A percentile compares a stretch with the other conserved stretches of the same genome.
phyloP scores from a whole-genome alignment of 2,888 invertebrate species.

The Mermis nigrescens region DNA sequence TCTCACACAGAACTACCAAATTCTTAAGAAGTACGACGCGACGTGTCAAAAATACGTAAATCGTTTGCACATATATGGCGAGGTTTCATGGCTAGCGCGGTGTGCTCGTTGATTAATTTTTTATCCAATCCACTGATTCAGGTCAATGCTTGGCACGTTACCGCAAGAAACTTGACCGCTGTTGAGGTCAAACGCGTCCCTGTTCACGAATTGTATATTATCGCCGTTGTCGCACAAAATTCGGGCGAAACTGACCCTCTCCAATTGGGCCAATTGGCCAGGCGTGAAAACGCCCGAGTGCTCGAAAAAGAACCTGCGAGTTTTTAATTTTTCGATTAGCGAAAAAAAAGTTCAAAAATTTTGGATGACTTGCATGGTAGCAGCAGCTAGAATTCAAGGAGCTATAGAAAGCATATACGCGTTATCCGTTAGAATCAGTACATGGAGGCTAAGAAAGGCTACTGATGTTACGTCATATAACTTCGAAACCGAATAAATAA shows the following conservation, averaged over 20 bases:
- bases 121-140: constrained; percentile 1
- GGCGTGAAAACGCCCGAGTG: constrained; percentile 31
- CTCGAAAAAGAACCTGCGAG: constrained; percentile 37
- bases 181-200: background rate
- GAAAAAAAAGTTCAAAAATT: background rate
- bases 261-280: constrained; percentile 55
- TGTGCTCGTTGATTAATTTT: background rate
- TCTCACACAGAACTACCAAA: too few species aligned
- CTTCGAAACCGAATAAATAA: too few species aligned
- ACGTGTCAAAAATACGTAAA: too few species aligned
- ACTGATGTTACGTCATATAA: too few species aligned
- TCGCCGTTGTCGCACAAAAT: constrained; percentile 75
- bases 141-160: background rate
- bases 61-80: too few species aligned
- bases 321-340: background rate
- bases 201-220: constrained; percentile 18
- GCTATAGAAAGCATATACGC: too few species aligned
- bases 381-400: too few species aligned
- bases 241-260: constrained; percentile 63
- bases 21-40: too few species aligned
- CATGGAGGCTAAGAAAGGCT: too few species aligned
- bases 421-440: too few species aligned
- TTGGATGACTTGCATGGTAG: too few species aligned
- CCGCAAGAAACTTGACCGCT: background rate
- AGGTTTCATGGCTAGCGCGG: too few species aligned